Conservation (phyloP, 1,140 invertebrate species). For the Cepaea nemoralis region DNA sequence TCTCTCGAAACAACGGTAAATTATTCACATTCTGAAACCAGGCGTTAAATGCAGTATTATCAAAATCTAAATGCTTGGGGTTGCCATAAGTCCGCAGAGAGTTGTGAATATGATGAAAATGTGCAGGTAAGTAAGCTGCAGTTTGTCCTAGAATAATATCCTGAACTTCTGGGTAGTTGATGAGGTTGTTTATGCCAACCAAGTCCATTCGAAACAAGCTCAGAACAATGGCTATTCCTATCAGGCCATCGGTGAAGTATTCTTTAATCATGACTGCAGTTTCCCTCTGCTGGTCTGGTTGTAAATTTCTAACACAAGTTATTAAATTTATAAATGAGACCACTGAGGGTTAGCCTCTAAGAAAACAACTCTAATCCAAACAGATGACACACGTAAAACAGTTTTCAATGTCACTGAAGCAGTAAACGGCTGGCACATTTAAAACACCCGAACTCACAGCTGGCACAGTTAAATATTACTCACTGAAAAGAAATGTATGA, state of each 20-base stretch:
- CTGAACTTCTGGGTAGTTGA: slow-evolving; percentile 72
- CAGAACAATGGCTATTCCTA: slow-evolving; percentile 83
- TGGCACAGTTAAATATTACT: too few species aligned
- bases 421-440: too few species aligned
- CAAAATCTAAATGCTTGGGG: slow-evolving; percentile 81
- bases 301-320: too few species aligned
- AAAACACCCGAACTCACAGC: too few species aligned
- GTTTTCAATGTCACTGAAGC: too few species aligned
- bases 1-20: slow-evolving; percentile 75
- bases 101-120: slow-evolving; percentile 61
- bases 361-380: too few species aligned
- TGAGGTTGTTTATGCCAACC: slow-evolving; percentile 75
- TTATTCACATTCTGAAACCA: slow-evolving; percentile 84
- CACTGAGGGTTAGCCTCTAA: too few species aligned
- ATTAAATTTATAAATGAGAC: too few species aligned
- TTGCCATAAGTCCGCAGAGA: slow-evolving; percentile 75
- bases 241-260: slow-evolving; percentile 78
- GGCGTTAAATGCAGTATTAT: slow-evolving; percentile 64
- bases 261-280: slow-evolving; percentile 60
- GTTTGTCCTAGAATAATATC: slow-evolving; percentile 69
- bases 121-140: slow-evolving; percentile 71
- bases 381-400: too few species aligned
- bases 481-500: too few species aligned
- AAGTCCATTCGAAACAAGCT: slow-evolving; percentile 83
- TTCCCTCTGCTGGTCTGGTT: neutral